phyloP scores from a whole-genome alignment of 1,140 invertebrate genomes.

The Lasaia peninsularis region DNA sequence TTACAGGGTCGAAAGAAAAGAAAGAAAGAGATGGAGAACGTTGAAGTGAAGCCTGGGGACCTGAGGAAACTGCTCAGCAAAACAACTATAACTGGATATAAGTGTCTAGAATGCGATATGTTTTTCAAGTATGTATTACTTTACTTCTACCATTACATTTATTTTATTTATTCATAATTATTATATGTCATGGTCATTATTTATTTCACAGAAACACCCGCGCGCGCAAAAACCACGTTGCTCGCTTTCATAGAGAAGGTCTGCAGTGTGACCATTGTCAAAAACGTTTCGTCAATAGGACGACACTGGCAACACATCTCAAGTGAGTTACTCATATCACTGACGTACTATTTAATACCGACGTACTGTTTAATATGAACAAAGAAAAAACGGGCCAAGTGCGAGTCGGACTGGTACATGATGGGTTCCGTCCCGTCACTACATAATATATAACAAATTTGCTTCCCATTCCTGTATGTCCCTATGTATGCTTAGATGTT shows the following conservation, averaged over 20 bases:
- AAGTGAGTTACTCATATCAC: slow-evolving; percentile 32
- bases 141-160: no score
- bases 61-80: slow-evolving; percentile 56
- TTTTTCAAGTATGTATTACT: slow-evolving; percentile 57
- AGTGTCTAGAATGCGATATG: slow-evolving; percentile 65
- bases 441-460: no score
- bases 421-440: no score
- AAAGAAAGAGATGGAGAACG: slow-evolving; percentile 25
- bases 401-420: no score
- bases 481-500: no score
- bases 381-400: no score
- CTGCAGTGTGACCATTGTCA: slow-evolving; percentile 64
- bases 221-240: slow-evolving; percentile 58
- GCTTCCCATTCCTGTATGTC: no score
- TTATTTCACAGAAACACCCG: slow-evolving; percentile 45
- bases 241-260: slow-evolving; percentile 51
- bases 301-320: slow-evolving; percentile 57
- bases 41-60: slow-evolving; percentile 36
- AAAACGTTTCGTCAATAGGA: slow-evolving; percentile 57
- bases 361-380: no score
- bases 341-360: not conserved
- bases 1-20: slow-evolving; percentile 44
- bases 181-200: no score
- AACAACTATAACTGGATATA: slow-evolving; percentile 58
- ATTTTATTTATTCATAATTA: no score